phyloP scores from a whole-genome alignment of 2,797 vertebrate genomes.

The Mastacembelus armatus region DNA sequence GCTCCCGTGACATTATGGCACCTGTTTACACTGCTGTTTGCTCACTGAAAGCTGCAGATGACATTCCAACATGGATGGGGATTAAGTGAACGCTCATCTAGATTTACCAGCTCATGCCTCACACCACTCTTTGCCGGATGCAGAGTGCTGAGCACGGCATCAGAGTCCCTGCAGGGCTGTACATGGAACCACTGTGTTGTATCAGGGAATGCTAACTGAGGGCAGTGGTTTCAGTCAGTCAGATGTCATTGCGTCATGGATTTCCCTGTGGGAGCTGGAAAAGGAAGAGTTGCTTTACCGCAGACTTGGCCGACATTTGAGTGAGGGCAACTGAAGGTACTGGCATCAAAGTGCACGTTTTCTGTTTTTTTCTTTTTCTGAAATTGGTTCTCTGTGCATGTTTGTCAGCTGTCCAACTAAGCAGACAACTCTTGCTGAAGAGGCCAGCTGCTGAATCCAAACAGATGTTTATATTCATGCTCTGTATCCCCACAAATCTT shows the following conservation, averaged over 20 bases:
- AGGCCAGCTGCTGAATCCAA: conserved; percentile 64
- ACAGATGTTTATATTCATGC: conserved; percentile 52
- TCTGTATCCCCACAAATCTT: conserved; percentile 14
- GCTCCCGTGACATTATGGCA: conserved; percentile 54
- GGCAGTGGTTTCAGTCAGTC: conserved; percentile 19
- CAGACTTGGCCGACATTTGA: conserved; percentile 7
- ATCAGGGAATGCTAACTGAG: conserved; percentile 10
- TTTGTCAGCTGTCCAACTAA: conserved; percentile 41
- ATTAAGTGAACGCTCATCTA: conserved; percentile 50
- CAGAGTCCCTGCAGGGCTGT: background rate
- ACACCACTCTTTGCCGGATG: background rate
- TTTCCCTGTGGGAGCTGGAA: conserved; percentile 1
- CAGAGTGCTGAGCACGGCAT: background rate
- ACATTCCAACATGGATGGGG: conserved; percentile 65
- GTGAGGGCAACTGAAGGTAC: conserved; percentile 14
- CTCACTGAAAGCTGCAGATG: conserved; percentile 8
- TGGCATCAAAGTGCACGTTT: conserved; percentile 18
- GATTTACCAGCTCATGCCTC: conserved; percentile 35
- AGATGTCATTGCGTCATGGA: conserved; percentile 30
- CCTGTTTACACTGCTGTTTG: conserved; percentile 51
- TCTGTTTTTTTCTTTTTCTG: too few relatives aligned
- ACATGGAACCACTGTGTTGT: background rate
- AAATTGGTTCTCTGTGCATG: conserved; percentile 28
- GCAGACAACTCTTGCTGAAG: conserved; percentile 29
- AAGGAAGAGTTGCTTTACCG: background rate